phyloP scores from a whole-genome alignment of 35 echinoderm and acorn worm species.

The Diadema setosum region DNA sequence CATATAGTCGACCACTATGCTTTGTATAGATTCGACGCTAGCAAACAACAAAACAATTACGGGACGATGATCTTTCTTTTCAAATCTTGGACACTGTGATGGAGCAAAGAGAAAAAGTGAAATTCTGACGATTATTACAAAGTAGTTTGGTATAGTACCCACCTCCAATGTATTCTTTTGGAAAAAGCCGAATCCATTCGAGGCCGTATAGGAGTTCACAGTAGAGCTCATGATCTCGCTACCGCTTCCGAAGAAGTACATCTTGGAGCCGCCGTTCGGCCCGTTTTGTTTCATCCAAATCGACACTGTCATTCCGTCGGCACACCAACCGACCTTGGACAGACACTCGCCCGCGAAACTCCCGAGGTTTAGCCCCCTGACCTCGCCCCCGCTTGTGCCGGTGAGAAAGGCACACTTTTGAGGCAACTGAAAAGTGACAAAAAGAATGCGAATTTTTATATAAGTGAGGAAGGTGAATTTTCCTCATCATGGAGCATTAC shows the following conservation, averaged over 20 bases:
- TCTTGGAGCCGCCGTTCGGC: background rate
- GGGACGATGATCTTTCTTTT: no score
- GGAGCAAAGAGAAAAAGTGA: background rate
- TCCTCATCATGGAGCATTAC: background rate
- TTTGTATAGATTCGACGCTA: no score
- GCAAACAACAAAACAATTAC: no score
- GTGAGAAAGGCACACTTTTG: background rate
- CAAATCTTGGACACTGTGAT: background rate
- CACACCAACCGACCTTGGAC: background rate
- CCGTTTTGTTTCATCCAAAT: background rate
- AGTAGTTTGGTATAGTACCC: background rate
- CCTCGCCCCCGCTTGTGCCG: no score
- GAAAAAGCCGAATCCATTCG: background rate
- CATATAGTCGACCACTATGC: no score
- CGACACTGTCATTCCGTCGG: background rate
- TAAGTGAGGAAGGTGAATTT: background rate
- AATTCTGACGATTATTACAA: background rate
- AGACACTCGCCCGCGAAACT: background rate
- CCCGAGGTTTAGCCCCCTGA: background rate
- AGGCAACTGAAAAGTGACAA: background rate
- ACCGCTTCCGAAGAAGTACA: background rate
- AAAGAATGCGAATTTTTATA: background rate
- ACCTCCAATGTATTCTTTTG: background rate
- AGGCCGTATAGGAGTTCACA: background rate
- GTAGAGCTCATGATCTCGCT: background rate